phyloP scores from a whole-genome alignment of 2,797 vertebrate species.

The Australoheros facetus region DNA sequence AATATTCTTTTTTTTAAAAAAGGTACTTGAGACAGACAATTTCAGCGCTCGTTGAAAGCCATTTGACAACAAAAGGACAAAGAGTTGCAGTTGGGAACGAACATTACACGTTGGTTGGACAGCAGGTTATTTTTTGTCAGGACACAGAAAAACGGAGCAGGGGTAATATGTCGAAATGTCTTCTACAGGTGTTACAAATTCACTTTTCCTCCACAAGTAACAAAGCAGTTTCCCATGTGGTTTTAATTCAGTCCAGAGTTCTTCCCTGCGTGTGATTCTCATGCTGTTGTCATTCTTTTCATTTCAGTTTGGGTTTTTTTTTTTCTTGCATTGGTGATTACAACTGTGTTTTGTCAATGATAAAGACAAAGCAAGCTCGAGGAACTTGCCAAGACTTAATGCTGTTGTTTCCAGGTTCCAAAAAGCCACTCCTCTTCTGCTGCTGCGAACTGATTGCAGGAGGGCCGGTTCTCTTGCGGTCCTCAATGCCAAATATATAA shows the following conservation, averaged over 20 bases:
- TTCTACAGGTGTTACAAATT: constrained; percentile 35
- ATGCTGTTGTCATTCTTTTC: not conserved
- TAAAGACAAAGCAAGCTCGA: not conserved
- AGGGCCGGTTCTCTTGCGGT: not conserved
- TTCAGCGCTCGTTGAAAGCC: constrained; percentile 12
- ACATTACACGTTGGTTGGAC: not conserved
- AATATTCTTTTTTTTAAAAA: constrained; percentile 7
- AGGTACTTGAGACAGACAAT: not conserved
- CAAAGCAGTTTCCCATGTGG: constrained; percentile 17
- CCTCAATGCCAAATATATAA: not conserved
- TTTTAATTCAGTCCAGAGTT: constrained; percentile 5
- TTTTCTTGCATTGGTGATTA: not conserved
- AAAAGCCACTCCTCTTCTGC: not conserved
- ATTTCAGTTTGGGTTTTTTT: not conserved
- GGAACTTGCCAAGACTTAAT: constrained; percentile 4
- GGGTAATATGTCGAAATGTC: not conserved
- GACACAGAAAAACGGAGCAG: not conserved
- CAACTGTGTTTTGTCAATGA: not conserved
- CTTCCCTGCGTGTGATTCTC: constrained; percentile 10
- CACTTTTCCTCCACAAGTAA: constrained; percentile 8
- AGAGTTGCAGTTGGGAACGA: constrained; percentile 1
- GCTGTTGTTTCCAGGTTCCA: constrained; percentile 1
- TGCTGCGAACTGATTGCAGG: not conserved
- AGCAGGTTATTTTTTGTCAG: not conserved
- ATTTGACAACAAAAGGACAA: constrained; percentile 12